Base-by-base conservation (phyloP, 2,888 invertebrate species). In the Netelia melanura region DNA sequence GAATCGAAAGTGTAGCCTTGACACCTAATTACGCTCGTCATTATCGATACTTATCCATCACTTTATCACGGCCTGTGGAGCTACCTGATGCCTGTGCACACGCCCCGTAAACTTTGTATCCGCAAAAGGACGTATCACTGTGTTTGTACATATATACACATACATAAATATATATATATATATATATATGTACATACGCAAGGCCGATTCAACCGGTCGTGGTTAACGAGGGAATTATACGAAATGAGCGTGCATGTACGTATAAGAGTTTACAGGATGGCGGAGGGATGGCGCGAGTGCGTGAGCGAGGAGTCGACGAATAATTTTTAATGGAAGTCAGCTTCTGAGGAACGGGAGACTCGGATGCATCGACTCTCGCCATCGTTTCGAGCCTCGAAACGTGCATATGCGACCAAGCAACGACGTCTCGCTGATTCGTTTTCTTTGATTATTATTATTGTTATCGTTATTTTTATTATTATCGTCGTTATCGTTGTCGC, bases 191-290 rank as follows among this genome's bases (percentile, higher is more conserved):
- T 48, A 23, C 58, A 65, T 56, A 64, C 17, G 75, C 81, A 82
- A 85, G 85, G 85, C 23, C 85, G 75, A 85, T 83, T 84, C 83
- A 71, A 86, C 86, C 86, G 84, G 86, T 86, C 83, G 79, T 71
- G 75, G 84, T 85, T 86, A 86, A 86, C 83, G 86, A 85, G 81
- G 56, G 75, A 86, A 86, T 86, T 86, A 86, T 86, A 83, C 86
- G 75, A 75, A 44, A 61, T 54, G 65, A 30, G 30, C 30, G 30
- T 30, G 30, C 77, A 70, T 67, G 71, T 30, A 74, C 52, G 64
- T 54, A 68, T 75, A 78, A 64, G 81, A 78, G 81, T 77, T 83
- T 56, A 54, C 72, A 72, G 71, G 25, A 72, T 58, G 80, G 71
- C 79, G 21, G 11, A n/a, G n/a, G 54, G 14, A 11, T n/a, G 14